phyloP scores from a whole-genome alignment of 2,797 vertebrate genomes.

The Vireo griseus region DNA sequence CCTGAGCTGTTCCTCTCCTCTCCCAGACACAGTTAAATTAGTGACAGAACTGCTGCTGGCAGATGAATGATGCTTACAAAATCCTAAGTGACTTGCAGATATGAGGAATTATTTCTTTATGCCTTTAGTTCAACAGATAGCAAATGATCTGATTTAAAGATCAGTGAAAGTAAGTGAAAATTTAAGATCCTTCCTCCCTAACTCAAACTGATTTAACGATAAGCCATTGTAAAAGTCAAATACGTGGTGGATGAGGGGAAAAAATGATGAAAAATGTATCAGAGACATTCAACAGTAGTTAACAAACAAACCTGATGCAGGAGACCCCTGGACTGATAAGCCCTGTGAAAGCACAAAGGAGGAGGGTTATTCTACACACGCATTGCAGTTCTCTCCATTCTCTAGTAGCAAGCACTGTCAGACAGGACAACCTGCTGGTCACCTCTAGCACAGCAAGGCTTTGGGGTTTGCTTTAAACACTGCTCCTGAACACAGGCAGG shows the following conservation, averaged over 20 bases:
- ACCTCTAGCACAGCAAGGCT: neutral
- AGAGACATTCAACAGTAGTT: neutral
- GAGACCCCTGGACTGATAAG: neutral
- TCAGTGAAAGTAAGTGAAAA: neutral
- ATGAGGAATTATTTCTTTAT: neutral
- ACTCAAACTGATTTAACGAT: neutral
- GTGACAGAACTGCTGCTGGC: slow-evolving; percentile 18
- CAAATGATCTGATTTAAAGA: neutral
- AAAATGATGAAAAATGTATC: neutral
- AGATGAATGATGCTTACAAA: neutral
- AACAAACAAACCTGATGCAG: neutral
- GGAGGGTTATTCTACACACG: rapidly evolving
- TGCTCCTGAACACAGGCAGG: neutral
- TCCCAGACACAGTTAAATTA: neutral
- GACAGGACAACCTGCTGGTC: neutral
- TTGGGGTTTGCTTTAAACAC: neutral
- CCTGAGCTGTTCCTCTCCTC: neutral
- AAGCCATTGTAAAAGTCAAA: neutral
- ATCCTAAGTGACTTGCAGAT: neutral
- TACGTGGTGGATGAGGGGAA: neutral
- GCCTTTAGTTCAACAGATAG: neutral
- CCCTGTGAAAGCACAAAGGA: neutral
- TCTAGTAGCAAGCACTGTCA: neutral
- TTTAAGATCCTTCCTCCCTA: neutral
- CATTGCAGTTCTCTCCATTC: neutral